Evolutionary conservation across 92 coral and sea anemone species (phyloP).

Genomic region (Pocillopora meandrina): DNA sequence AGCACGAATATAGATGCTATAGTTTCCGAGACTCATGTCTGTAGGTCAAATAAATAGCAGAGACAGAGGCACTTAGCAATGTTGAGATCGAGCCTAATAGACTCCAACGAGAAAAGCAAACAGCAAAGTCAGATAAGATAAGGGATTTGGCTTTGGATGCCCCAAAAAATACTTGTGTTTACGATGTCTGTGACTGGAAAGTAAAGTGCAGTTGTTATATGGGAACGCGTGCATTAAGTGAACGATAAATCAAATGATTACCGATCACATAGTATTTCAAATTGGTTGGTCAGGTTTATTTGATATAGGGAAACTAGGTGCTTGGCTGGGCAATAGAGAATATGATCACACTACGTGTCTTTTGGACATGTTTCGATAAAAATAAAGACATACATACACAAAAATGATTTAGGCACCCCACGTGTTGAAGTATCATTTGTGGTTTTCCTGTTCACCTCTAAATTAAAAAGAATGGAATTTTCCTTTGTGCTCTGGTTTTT

Average conservation of each 20-base stretch:
- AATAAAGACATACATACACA: too few species aligned
- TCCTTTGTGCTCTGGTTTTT: too few species aligned
- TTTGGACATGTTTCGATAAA: neutral
- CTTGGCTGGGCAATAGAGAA: neutral
- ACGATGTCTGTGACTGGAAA: neutral
- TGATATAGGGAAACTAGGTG: neutral
- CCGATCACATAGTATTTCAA: neutral
- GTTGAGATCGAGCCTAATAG: conserved; percentile 42
- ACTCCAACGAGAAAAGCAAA: conserved; percentile 44
- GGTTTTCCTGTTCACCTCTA: too few species aligned
- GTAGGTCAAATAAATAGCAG: conserved; percentile 25
- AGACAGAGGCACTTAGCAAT: conserved; percentile 20
- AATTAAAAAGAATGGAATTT: too few species aligned
- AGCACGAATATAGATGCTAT: conserved; percentile 3
- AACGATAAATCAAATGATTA: conserved; percentile 15
- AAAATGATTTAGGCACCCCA: too few species aligned
- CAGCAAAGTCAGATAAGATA: conserved; percentile 35
- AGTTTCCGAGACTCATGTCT: conserved; percentile 30
- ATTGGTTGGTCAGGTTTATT: neutral
- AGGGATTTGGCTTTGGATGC: conserved; percentile 17
- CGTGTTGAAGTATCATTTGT: too few species aligned
- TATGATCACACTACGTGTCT: neutral
- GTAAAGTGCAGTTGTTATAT: conserved; percentile 24
- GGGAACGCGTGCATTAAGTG: neutral
- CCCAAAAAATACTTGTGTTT: neutral